Evolutionary conservation across 2,888 invertebrate genomes (phyloP).

Genomic region (Zaprionus obscuricornis): DNA sequence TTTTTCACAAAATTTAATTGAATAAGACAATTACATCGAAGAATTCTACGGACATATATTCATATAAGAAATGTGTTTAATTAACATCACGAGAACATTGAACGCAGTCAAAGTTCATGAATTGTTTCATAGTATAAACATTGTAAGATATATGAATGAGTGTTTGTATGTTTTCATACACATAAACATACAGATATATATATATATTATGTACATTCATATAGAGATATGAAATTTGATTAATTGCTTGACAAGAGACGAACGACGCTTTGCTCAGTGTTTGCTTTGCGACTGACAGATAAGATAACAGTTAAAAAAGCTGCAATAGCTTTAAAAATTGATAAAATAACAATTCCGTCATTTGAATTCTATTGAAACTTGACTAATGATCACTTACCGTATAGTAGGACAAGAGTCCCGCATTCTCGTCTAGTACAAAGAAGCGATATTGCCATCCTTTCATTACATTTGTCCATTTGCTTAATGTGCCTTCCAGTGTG

Average conservation of each 20-base stretch:
- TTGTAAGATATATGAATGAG: neutral
- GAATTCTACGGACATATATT: too few species aligned
- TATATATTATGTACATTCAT: neutral
- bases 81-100: neutral
- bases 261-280: constrained; percentile 6
- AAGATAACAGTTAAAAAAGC: constrained; percentile 42
- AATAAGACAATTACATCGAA: too few species aligned
- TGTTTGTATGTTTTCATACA: neutral
- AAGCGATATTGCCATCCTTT: constrained; percentile 99
- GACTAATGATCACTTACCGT: constrained; percentile 89
- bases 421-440: constrained; percentile 99
- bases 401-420: constrained; percentile 97
- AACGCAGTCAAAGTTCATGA: neutral
- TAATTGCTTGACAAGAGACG: constrained; percentile 14
- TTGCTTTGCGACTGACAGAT: constrained; percentile 30
- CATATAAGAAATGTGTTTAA: constrained; percentile 1
- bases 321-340: constrained; percentile 20
- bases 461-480: constrained; percentile 84
- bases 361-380: constrained; percentile 4
- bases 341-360: constrained; percentile 28
- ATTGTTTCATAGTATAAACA: neutral
- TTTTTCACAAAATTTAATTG: too few species aligned
- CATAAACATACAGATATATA: neutral
- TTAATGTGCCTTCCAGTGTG: constrained; percentile 82
- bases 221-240: constrained; percentile 27